Percentiles rank a stretch among this genome's conserved stretches.
Conservation (phyloP, 35 echinoderm and acorn worm species). For the Eucidaris tribuloides region DNA sequence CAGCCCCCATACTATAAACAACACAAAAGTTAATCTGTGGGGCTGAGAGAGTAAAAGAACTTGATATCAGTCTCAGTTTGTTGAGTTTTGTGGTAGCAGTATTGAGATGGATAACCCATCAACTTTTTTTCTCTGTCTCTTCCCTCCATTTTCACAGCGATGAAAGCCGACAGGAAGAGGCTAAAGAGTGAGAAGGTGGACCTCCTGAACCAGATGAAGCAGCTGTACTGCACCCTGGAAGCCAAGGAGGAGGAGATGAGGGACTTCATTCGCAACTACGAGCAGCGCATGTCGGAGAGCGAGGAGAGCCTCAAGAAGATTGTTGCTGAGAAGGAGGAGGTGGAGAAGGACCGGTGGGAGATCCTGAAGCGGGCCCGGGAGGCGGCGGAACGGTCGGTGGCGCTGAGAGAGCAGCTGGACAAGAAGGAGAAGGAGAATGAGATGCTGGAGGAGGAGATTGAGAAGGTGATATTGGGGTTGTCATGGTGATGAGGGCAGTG, state of each 20-base stretch:
- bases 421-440: constrained; percentile 79
- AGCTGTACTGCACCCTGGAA: constrained; percentile 96
- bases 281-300: constrained; percentile 83
- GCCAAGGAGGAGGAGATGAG: constrained; percentile 96
- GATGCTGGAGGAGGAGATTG: constrained; percentile 53
- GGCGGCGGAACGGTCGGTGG: constrained; percentile 83
- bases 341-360: constrained; percentile 97
- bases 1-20: too few relatives aligned
- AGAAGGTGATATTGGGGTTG: constrained; percentile 82
- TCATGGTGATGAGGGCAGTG: too few relatives aligned
- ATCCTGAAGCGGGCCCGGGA: constrained; percentile 83
- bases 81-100: too few relatives aligned
- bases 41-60: too few relatives aligned
- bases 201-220: constrained; percentile 98
- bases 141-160: too few relatives aligned
- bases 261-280: constrained; percentile 93
- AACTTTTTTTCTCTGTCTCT: too few relatives aligned
- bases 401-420: constrained; percentile 75
- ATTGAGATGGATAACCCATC: too few relatives aligned
- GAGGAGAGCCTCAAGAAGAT: constrained; percentile 79
- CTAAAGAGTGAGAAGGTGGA: constrained; percentile 98
- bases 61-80: too few relatives aligned
- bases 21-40: too few relatives aligned
- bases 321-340: constrained; percentile 86
- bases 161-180: constrained; percentile 95